Evolutionary conservation across 2,888 invertebrate species (phyloP).

Genomic region (Eupithecia centaureata): DNA sequence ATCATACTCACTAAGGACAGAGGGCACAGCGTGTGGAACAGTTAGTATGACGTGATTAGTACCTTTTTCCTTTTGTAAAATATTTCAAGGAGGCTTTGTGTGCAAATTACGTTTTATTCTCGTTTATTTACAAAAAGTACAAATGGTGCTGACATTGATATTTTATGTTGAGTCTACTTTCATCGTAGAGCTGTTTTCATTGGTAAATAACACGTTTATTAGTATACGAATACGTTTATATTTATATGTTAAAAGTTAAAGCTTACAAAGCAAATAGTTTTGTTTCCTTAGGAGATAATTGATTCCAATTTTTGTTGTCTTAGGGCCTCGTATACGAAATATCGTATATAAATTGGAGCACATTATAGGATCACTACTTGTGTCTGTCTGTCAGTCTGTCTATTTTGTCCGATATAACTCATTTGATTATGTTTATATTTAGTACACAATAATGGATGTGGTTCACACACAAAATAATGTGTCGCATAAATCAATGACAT

Average conservation of each 20-base stretch:
- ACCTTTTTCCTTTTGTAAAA: not conserved
- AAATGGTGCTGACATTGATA: not conserved
- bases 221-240: no score
- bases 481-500: no score
- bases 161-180: not conserved
- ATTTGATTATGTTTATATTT: not conserved
- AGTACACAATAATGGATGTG: not conserved
- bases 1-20: not conserved
- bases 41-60: not conserved
- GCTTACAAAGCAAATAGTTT: not conserved
- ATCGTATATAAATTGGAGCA: not conserved
- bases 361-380: not conserved
- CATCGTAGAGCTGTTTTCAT: not conserved
- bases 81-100: not conserved
- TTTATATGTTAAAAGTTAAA: no score
- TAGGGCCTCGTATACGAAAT: not conserved
- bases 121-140: not conserved
- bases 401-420: no score
- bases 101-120: not conserved
- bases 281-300: not conserved
- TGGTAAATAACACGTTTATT: not conserved
- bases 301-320: not conserved
- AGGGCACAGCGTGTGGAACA: not conserved
- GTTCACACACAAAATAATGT: no score
- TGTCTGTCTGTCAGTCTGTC: no score